Percentiles rank a stretch among this genome's conserved stretches.
Conservation (phyloP, 2,797 vertebrate genomes). For the Scyliorhinus canicula region DNA sequence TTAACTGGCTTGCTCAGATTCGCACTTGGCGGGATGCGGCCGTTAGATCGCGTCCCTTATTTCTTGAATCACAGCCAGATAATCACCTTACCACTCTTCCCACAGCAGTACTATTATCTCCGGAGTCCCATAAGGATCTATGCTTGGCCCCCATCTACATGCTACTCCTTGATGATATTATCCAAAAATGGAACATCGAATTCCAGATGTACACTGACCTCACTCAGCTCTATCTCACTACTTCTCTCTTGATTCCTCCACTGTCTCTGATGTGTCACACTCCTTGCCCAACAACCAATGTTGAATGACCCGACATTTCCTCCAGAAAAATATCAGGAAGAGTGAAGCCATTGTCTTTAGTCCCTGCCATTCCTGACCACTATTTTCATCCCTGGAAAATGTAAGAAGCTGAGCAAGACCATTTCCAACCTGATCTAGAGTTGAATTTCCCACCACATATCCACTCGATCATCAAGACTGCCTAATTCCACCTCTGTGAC, state of each 20-base stretch:
- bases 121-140: background rate
- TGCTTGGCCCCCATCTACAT: background rate
- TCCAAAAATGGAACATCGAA: background rate
- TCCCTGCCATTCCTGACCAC: too few relatives aligned
- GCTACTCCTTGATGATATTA: background rate
- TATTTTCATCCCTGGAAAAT: too few relatives aligned
- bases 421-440: background rate
- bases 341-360: too few relatives aligned
- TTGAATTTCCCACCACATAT: background rate
- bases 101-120: background rate
- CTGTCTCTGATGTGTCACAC: background rate
- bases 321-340: too few relatives aligned
- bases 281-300: background rate
- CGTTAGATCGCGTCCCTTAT: too few relatives aligned
- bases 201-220: background rate
- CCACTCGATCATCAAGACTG: background rate
- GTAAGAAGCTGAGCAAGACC: too few relatives aligned
- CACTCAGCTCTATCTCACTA: too few relatives aligned
- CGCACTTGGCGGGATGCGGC: too few relatives aligned
- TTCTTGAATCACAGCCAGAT: background rate
- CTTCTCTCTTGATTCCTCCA: too few relatives aligned
- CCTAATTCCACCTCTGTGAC: background rate
- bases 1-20: too few relatives aligned
- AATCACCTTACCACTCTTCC: background rate
- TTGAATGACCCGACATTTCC: too few relatives aligned